A percentile compares a stretch with the other conserved stretches of the same genome.
These are phyloP conservation scores for Epinotia ramella DNA, from an alignment of 2,888 invertebrate species.

Conservation along the genomic window DNA sequence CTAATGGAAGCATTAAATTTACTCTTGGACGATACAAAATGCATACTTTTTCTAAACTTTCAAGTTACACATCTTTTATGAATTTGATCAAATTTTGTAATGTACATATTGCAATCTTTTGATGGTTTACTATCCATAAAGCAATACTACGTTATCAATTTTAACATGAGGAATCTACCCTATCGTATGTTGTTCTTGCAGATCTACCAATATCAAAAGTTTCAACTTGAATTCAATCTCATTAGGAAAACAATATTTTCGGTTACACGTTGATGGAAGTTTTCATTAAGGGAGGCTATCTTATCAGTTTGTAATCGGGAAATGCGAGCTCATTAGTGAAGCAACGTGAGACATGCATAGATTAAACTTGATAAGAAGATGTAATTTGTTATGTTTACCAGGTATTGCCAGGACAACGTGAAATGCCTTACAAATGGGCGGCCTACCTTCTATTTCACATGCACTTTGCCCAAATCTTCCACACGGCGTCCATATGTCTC, in stretches of 20 bases:
- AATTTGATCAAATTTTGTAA: no score
- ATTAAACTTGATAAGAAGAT: slow-evolving; percentile 24
- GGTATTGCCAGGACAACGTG: slow-evolving; percentile 86
- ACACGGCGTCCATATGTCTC: slow-evolving; percentile 93
- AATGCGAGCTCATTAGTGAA: slow-evolving; percentile 14
- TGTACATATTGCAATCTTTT: no score
- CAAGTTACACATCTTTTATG: no score
- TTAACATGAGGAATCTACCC: no score
- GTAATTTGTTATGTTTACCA: slow-evolving; percentile 49
- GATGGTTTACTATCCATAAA: no score
- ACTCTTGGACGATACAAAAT: no score
- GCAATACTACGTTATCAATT: no score
- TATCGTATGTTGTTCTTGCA: no score
- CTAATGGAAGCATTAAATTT: no score
- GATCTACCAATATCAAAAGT: background rate
- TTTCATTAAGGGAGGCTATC: slow-evolving; percentile 29
- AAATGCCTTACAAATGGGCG: slow-evolving; percentile 90
- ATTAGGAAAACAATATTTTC: background rate
- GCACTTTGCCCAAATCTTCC: slow-evolving; percentile 92
- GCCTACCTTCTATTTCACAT: slow-evolving; percentile 92
- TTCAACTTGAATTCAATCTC: background rate
- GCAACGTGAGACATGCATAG: slow-evolving; percentile 13
- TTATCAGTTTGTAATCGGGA: slow-evolving; percentile 31
- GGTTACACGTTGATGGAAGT: slow-evolving; percentile 10
- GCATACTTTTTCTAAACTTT: no score